Conservation (phyloP, 2,113 vertebrate species). For the Merops nubicus region DNA sequence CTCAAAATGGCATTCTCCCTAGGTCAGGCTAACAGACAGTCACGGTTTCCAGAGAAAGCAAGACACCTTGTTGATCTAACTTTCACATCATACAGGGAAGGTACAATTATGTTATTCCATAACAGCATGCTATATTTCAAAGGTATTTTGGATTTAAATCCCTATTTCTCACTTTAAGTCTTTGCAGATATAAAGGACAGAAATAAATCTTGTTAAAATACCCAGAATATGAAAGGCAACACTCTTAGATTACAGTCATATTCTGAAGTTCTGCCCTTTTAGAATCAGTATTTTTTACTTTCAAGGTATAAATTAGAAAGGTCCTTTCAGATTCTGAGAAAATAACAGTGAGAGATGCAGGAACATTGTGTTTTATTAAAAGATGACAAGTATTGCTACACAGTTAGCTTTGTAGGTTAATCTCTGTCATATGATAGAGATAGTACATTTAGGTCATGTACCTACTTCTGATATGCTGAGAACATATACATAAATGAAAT, state of each 20-base stretch:
- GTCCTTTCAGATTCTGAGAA: neutral
- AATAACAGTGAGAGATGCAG: neutral
- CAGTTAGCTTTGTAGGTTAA: neutral
- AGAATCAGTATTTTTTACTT: neutral
- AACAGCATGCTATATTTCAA: neutral
- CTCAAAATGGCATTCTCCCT: neutral
- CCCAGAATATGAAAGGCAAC: neutral
- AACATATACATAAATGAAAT: neutral
- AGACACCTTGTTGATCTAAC: neutral
- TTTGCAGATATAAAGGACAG: neutral
- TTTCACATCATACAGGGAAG: neutral
- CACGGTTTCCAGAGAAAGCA: neutral
- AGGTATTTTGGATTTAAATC: neutral
- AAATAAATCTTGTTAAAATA: neutral
- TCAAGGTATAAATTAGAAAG: neutral
- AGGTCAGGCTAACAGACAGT: neutral
- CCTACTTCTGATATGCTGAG: neutral
- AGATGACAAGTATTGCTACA: neutral
- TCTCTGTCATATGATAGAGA: neutral
- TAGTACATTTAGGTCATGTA: neutral
- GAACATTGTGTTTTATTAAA: neutral
- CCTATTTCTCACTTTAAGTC: neutral
- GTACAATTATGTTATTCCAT: neutral
- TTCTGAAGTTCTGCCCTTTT: neutral
- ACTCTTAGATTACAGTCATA: neutral